Evolutionary conservation across 2,113 vertebrate genomes (phyloP), one percentile per base, ranked within the genome.

Genomic region (Lanius collurio): DNA sequence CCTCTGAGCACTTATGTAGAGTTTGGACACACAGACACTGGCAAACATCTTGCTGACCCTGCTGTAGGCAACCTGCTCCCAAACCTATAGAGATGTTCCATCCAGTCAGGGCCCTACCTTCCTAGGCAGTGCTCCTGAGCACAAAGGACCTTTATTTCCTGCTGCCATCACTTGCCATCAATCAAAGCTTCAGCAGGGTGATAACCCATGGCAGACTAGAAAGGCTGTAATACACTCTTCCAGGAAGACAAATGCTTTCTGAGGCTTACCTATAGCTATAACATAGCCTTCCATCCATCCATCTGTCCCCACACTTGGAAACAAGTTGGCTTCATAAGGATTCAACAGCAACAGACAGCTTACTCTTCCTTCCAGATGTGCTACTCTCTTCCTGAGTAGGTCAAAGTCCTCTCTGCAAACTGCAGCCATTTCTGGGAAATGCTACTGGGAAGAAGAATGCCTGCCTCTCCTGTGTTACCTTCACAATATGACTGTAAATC

Each of bases 381-480:
- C 39, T 47, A 22, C 28, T 53, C 50, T 75, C 55, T 56, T 76
- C 35, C 41, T 57, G 73, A 52, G 60, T 2, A 18, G 47, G 35
- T 71, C 22, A 13, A 78, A 87, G 35, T 52, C 71, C 28, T 74
- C 64, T 70, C 18, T n/a, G n/a, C 16, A 52, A 19, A 39, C 39
- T 52, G 30, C 62, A 42, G 31, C 41, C 59, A 12, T 59, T 82
- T 77, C 70, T 1, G 1, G 68, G 55, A 89, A 92, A 89, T 21
- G 44, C 37, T 57, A n/a, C n/a, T 0, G 1, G 35, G 39, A 88
- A 83, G 39, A 85, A 21, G 63, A 82, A 80, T n/a, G 26, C 19
- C 42, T 82, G 55, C 50, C 28, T 89, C 55, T 86, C 67, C 63
- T 39, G 37, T 22, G 63, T 57, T 93, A 77, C 82, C 81, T 88